phyloP scores from a whole-genome alignment of 1,140 invertebrate species.

The Leptoteleia sp. region DNA sequence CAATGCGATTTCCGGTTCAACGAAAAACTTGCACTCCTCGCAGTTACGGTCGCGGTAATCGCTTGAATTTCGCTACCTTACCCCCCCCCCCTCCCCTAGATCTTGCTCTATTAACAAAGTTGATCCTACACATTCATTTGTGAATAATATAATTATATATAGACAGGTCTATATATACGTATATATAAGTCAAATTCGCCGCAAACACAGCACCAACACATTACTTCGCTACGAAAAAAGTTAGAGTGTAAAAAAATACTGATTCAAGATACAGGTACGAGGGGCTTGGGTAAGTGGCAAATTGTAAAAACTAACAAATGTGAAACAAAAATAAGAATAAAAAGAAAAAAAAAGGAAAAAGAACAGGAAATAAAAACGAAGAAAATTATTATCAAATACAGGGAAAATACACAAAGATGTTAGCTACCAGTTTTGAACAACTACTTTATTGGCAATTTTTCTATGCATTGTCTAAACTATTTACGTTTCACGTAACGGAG shows the following conservation, averaged over 20 bases:
- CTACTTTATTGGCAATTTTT: conserved; percentile 81
- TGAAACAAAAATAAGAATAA: conserved; percentile 17
- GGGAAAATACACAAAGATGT: conserved; percentile 79
- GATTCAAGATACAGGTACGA: conserved; percentile 67
- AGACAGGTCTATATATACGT: conserved; percentile 30
- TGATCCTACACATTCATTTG: conserved; percentile 43
- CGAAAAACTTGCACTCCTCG: conserved; percentile 8
- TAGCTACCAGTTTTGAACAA: conserved; percentile 81
- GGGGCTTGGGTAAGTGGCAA: conserved; percentile 60
- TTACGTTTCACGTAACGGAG: conserved; percentile 70
- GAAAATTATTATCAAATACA: conserved; percentile 72
- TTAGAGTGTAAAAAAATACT: conserved; percentile 67
- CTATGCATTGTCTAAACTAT: conserved; percentile 80
- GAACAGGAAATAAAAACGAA: no score
- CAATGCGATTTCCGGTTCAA: conserved; percentile 4
- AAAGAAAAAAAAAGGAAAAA: no score
- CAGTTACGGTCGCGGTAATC: conserved; percentile 10
- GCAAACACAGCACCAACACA: conserved; percentile 69
- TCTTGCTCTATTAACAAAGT: no score
- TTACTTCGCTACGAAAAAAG: conserved; percentile 68
- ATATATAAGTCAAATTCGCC: conserved; percentile 37
- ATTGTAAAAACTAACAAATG: conserved; percentile 42
- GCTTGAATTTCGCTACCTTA: conserved; percentile 11
- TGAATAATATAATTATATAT: conserved; percentile 55
- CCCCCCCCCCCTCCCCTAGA: conserved; percentile 10